phyloP scores from a whole-genome alignment of 2,888 invertebrate species.

The Chironomus riparius region DNA sequence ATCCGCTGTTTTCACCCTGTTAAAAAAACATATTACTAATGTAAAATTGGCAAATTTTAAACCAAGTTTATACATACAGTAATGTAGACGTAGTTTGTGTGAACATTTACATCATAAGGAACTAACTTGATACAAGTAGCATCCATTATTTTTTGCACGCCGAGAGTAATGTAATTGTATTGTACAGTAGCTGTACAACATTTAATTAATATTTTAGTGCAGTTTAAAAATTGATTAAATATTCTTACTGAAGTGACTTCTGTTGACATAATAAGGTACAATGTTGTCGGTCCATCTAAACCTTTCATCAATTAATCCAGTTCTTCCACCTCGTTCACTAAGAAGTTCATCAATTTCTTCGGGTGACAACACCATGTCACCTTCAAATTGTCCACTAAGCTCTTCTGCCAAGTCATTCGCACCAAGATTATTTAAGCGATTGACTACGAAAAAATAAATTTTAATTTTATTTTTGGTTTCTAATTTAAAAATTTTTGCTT shows the following conservation, averaged over 20 bases:
- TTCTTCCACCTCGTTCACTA: slow-evolving; percentile 31
- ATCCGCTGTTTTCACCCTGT: slow-evolving; percentile 57
- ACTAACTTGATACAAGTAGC: neutral
- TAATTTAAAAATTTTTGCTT: neutral
- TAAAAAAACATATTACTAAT: too few relatives aligned
- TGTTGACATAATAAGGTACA: slow-evolving; percentile 36
- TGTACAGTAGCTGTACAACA: neutral
- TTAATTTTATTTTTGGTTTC: neutral
- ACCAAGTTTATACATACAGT: neutral
- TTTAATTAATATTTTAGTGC: neutral
- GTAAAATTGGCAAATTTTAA: too few relatives aligned
- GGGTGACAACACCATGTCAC: slow-evolving; percentile 56
- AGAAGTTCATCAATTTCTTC: neutral
- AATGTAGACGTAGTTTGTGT: neutral
- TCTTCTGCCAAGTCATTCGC: slow-evolving; percentile 41
- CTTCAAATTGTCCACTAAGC: slow-evolving; percentile 57
- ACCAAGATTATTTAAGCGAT: neutral
- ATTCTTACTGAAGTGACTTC: neutral
- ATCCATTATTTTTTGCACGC: neutral
- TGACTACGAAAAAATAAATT: neutral
- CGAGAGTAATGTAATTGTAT: neutral
- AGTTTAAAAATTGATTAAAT: neutral
- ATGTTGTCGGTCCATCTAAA: slow-evolving; percentile 41
- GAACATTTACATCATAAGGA: neutral
- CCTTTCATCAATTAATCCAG: slow-evolving; percentile 37